Percentiles rank a stretch among this genome's conserved stretches.
Conservation (phyloP, 1,140 invertebrate genomes). For the Panagrolaimus sp. region DNA sequence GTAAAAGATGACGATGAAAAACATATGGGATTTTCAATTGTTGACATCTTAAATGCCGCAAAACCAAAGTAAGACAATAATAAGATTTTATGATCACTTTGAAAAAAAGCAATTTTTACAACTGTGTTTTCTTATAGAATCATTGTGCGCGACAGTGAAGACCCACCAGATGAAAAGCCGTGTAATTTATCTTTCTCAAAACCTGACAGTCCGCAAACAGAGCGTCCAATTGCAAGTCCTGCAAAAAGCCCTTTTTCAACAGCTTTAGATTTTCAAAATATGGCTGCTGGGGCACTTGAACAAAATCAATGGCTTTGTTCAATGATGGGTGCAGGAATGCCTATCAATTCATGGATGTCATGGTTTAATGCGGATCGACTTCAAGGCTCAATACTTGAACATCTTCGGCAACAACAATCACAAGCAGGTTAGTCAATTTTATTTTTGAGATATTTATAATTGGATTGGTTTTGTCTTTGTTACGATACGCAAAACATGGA, state of each 20-base stretch:
- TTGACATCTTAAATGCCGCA: conserved; percentile 8
- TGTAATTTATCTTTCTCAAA: neutral
- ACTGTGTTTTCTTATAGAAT: neutral
- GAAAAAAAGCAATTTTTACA: neutral
- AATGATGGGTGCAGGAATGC: neutral
- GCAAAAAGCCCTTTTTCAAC: neutral
- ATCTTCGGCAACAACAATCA: neutral
- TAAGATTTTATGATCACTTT: neutral
- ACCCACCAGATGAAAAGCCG: too few species aligned
- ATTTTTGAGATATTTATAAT: neutral
- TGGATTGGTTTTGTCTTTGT: neutral
- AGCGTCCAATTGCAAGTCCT: neutral
- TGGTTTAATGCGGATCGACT: neutral
- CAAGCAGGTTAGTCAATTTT: neutral
- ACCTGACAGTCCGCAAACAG: neutral
- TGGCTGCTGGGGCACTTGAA: neutral
- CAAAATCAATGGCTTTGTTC: conserved; percentile 13
- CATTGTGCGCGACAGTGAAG: too few species aligned
- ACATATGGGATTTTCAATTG: neutral
- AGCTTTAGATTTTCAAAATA: neutral
- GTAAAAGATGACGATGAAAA: neutral
- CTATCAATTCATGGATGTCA: neutral
- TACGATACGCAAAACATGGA: neutral
- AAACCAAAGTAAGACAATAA: conserved; percentile 5
- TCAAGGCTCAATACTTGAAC: neutral